phyloP scores from a whole-genome alignment of 2,888 invertebrate species.

The Campoletis raptor region DNA sequence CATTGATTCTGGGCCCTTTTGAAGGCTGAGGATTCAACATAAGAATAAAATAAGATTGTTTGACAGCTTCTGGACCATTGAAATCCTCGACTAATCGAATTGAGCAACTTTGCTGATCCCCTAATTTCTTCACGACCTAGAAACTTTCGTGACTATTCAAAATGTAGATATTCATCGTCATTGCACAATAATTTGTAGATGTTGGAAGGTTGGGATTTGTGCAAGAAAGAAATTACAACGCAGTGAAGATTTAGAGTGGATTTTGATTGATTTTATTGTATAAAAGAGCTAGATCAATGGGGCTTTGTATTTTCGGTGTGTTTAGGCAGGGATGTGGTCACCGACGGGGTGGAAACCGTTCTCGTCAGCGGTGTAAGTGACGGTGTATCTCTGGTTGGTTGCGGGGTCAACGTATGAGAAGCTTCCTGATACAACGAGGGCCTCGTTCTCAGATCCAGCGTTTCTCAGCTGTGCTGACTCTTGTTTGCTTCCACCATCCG shows the following conservation, averaged over 20 bases:
- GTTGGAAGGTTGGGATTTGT: not conserved
- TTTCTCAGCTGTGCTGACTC: constrained; percentile 75
- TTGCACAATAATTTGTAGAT: not conserved
- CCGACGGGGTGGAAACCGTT: constrained; percentile 77
- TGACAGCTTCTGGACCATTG: not conserved
- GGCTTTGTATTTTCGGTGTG: not conserved
- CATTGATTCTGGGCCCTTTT: no score
- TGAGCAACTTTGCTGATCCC: not conserved
- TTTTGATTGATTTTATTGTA: constrained; percentile 20
- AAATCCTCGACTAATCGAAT: not conserved
- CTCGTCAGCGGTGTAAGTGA: constrained; percentile 77
- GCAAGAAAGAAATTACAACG: not conserved
- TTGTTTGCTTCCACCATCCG: constrained; percentile 74
- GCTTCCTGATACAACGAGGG: constrained; percentile 75
- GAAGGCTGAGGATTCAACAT: no score
- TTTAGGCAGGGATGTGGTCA: constrained; percentile 72
- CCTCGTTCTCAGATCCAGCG: constrained; percentile 68
- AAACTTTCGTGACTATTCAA: not conserved
- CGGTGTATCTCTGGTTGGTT: constrained; percentile 72
- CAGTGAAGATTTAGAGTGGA: not conserved
- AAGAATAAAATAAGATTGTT: not conserved
- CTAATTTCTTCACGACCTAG: not conserved
- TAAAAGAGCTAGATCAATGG: not conserved
- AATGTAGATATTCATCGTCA: not conserved
- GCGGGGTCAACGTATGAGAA: constrained; percentile 76